These are phyloP conservation scores for Proteles cristata DNA, from an alignment of 2,113 vertebrate species.

Conservation along the genomic window DNA sequence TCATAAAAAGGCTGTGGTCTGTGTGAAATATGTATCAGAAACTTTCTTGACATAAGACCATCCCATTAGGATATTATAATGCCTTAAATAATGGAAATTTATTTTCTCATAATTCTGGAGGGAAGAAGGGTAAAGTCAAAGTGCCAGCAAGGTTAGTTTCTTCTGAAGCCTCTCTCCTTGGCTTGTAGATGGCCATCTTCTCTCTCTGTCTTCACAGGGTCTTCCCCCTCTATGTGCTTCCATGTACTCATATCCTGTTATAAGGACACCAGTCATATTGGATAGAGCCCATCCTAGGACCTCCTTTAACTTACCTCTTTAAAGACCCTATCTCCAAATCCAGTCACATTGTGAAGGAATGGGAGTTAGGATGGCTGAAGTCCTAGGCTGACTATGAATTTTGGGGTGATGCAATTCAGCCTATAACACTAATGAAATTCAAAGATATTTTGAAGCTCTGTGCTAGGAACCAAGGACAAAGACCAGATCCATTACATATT, in stretches of 20 bases:
- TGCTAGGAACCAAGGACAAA: not conserved
- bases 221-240: not conserved
- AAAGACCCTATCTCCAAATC: not conserved
- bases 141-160: not conserved
- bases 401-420: not conserved
- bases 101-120: not conserved
- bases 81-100: not conserved
- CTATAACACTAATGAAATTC: not conserved
- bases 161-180: not conserved
- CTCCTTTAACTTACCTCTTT: not conserved
- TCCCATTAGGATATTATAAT: not conserved
- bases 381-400: not conserved
- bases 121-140: not conserved
- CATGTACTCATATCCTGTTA: not conserved
- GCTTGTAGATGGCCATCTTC: not conserved
- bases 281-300: not conserved
- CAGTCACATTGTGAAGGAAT: not conserved
- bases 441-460: not conserved
- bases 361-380: not conserved
- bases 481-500: not conserved
- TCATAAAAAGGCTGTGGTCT: not conserved
- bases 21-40: not conserved
- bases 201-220: not conserved
- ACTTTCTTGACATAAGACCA: not conserved
- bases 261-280: not conserved